phyloP scores from a whole-genome alignment of 2,797 vertebrate genomes.

The Pseudocheirus occidentalis region DNA sequence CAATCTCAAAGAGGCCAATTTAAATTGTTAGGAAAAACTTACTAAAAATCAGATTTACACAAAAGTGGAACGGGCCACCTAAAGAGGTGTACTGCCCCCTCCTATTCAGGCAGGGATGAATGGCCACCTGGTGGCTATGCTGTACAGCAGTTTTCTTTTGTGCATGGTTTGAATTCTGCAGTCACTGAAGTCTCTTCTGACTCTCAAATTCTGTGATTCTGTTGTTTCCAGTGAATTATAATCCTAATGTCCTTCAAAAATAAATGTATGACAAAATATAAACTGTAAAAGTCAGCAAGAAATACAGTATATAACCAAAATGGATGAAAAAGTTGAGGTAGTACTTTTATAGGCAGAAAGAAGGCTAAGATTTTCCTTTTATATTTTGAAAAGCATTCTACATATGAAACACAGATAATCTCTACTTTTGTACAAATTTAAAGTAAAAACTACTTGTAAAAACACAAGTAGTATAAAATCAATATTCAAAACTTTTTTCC shows the following conservation, averaged over 20 bases:
- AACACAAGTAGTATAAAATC: background rate
- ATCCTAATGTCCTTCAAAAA: background rate
- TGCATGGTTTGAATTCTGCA: background rate
- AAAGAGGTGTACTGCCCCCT: background rate
- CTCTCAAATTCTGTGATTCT: background rate
- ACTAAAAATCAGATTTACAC: background rate
- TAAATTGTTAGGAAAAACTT: background rate
- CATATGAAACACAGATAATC: background rate
- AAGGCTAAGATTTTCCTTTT: background rate
- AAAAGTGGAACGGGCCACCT: background rate
- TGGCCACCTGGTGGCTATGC: background rate
- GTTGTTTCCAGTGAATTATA: background rate
- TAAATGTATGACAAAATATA: background rate
- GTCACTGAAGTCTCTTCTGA: background rate
- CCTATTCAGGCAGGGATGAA: background rate
- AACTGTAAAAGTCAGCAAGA: background rate
- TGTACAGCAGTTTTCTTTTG: background rate
- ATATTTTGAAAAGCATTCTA: background rate
- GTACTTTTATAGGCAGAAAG: background rate
- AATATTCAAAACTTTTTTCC: constrained; percentile 42
- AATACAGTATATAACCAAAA: background rate
- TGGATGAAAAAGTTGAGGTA: background rate
- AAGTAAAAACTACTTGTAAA: background rate
- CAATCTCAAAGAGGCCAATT: background rate
- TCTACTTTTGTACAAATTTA: background rate